Percentiles rank a stretch among this genome's conserved stretches.
phyloP scores from a whole-genome alignment of 1,140 invertebrate genomes.

The Idris sp. region DNA sequence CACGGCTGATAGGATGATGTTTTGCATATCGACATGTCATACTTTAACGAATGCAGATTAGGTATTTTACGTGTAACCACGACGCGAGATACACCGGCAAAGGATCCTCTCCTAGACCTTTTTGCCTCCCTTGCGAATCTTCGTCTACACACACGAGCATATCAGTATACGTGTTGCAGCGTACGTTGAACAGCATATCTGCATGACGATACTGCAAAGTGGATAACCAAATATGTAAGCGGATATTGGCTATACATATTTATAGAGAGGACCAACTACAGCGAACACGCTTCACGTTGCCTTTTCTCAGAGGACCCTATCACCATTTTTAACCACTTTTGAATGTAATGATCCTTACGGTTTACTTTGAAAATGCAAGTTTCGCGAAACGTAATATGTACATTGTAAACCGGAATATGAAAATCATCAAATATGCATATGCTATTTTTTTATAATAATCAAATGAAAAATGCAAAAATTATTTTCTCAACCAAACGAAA shows the following conservation, averaged over 20 bases:
- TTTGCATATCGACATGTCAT: conserved; percentile 69
- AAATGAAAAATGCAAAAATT: conserved; percentile 31
- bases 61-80: conserved; percentile 70
- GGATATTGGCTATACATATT: conserved; percentile 76
- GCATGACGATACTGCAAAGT: conserved; percentile 69
- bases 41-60: conserved; percentile 75
- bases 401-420: conserved; percentile 37
- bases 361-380: conserved; percentile 57
- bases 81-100: conserved; percentile 59
- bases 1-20: conserved; percentile 53
- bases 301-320: conserved; percentile 57
- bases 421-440: conserved; percentile 46
- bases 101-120: conserved; percentile 68
- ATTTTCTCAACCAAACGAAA: conserved; percentile 2
- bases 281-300: conserved; percentile 37
- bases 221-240: conserved; percentile 70
- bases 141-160: conserved; percentile 37
- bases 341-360: conserved; percentile 57
- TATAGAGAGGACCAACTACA: conserved; percentile 65
- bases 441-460: conserved; percentile 45
- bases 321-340: conserved; percentile 61
- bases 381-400: conserved; percentile 47
- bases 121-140: conserved; percentile 61
- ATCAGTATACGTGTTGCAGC: conserved; percentile 49
- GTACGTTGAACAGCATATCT: conserved; percentile 61